Evolutionary conservation across 2,113 vertebrate genomes (phyloP).

Genomic region (Cryptomyrus ogoouensis): DNA sequence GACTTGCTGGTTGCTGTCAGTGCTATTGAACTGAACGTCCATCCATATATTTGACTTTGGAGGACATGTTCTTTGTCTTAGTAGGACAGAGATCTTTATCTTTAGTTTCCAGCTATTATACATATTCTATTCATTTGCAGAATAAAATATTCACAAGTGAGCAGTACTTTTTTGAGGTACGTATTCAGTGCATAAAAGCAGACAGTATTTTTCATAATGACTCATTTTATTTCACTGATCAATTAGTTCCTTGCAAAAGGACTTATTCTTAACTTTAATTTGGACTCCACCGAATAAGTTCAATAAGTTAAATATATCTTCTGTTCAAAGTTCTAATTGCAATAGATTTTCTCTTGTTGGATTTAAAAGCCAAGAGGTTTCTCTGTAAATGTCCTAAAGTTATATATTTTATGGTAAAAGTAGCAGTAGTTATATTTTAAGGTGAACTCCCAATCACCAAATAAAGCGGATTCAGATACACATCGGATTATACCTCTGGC

Average conservation of each 20-base stretch:
- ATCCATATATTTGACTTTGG: background rate
- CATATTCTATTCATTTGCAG: background rate
- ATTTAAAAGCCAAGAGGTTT: constrained; percentile 2
- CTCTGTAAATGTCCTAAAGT: background rate
- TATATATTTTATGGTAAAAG: background rate
- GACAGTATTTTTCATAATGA: constrained; percentile 1
- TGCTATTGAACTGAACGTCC: background rate
- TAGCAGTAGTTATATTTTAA: background rate
- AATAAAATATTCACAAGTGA: background rate
- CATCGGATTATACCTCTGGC: background rate
- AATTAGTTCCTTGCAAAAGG: background rate
- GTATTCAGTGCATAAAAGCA: background rate
- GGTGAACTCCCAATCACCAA: background rate
- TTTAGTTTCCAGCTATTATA: background rate
- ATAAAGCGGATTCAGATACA: background rate
- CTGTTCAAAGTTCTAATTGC: constrained; percentile 6
- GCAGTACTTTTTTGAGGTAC: background rate
- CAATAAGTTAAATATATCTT: constrained; percentile 6
- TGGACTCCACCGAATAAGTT: background rate
- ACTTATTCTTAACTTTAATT: constrained; percentile 5
- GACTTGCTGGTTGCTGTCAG: background rate
- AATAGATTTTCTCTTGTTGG: background rate
- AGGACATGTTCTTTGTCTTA: background rate
- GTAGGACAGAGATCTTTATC: background rate
- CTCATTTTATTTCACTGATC: background rate